These are phyloP conservation scores for Tarsius wallacei DNA, from an alignment of 2,797 vertebrate species.

Conservation along the genomic window DNA sequence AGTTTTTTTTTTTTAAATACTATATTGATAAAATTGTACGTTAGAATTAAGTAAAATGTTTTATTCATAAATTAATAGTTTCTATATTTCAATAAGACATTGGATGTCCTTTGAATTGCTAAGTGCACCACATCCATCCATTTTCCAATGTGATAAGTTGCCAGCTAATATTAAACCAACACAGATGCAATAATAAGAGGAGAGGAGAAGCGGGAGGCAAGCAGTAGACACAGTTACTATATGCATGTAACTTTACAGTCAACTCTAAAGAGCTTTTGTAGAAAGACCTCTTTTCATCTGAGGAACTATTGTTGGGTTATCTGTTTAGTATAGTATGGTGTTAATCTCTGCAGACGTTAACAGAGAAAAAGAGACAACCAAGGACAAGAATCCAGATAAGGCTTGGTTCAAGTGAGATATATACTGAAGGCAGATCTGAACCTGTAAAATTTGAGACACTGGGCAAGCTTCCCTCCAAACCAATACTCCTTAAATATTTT, in stretches of 20 bases:
- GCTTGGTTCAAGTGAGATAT: not conserved
- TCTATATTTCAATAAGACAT: not conserved
- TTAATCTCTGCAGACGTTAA: not conserved
- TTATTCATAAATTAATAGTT: slow-evolving; percentile 26
- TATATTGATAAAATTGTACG: not conserved
- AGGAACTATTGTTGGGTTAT: not conserved
- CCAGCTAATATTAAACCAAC: not conserved
- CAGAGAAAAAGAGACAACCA: not conserved
- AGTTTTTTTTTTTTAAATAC: not conserved
- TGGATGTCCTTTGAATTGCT: not conserved
- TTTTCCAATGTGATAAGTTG: not conserved
- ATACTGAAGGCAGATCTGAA: not conserved
- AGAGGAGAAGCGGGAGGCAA: not conserved
- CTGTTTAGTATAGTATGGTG: not conserved
- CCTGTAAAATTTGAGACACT: not conserved
- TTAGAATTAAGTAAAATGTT: not conserved
- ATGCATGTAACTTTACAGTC: not conserved
- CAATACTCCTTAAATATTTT: not conserved
- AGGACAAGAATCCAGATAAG: not conserved
- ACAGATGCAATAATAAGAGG: not conserved
- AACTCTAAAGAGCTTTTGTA: not conserved
- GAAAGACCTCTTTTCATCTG: not conserved
- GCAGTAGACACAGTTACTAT: not conserved
- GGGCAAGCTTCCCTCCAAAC: not conserved
- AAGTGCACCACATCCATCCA: not conserved